These are phyloP conservation scores for Tryphoninae sp. DNA, from an alignment of 2,888 invertebrate species.

Conservation along the genomic window DNA sequence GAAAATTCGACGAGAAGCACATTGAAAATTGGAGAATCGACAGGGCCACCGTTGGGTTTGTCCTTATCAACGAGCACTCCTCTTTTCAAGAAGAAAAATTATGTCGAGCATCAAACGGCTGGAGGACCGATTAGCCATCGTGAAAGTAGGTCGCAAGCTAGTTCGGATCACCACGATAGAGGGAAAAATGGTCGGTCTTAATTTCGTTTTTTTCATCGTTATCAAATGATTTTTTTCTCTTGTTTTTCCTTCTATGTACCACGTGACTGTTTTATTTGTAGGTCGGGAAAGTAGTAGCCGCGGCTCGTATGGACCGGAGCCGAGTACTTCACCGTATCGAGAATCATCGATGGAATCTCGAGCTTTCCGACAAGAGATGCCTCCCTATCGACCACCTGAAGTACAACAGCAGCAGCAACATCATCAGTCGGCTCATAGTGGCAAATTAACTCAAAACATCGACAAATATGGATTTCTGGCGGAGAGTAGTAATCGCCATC, in stretches of 20 bases:
- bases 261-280: slow-evolving; percentile 36
- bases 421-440: slow-evolving; percentile 67
- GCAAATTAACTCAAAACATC: slow-evolving; percentile 69
- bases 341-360: slow-evolving; percentile 76
- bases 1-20: slow-evolving; percentile 74
- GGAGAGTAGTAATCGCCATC: slow-evolving; percentile 74
- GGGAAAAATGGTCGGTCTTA: slow-evolving; percentile 52
- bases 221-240: background rate
- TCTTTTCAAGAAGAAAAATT: slow-evolving; percentile 84
- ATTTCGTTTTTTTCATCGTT: background rate
- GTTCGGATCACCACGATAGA: slow-evolving; percentile 52
- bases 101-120: slow-evolving; percentile 76
- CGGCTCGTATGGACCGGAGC: slow-evolving; percentile 76
- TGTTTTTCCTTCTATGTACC: background rate
- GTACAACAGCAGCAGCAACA: slow-evolving; percentile 67
- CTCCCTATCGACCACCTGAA: slow-evolving; percentile 77
- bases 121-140: slow-evolving; percentile 23
- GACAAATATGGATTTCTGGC: slow-evolving; percentile 78
- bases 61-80: slow-evolving; percentile 86
- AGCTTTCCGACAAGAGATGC: slow-evolving; percentile 75
- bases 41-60: slow-evolving; percentile 81
- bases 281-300: slow-evolving; percentile 77
- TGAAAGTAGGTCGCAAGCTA: slow-evolving; percentile 41
- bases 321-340: slow-evolving; percentile 79
- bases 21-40: slow-evolving; percentile 73